phyloP scores from a whole-genome alignment of 37 sponge, comb jelly and placozoan genomes.

The Petrosia ficiformis region DNA sequence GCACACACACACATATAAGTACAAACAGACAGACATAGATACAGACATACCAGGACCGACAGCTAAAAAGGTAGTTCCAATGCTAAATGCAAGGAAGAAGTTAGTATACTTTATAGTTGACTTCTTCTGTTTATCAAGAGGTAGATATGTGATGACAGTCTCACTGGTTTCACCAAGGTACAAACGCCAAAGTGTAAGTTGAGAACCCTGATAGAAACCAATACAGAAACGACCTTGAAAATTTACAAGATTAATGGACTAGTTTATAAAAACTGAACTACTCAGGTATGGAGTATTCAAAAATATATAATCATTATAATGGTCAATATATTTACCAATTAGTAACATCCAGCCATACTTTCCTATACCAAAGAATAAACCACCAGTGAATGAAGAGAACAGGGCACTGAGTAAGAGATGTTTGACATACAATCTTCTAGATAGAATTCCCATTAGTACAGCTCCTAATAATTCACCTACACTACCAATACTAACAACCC shows the following conservation, averaged over 20 bases:
- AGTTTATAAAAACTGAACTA: conserved; percentile 26
- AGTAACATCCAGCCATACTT: conserved; percentile 46
- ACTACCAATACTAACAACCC: conserved; percentile 22
- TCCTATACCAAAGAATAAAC: conserved; percentile 28
- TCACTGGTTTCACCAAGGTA: conserved; percentile 51
- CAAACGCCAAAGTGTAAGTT: background rate
- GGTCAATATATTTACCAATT: background rate
- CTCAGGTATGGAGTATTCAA: background rate
- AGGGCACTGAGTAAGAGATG: conserved; percentile 7
- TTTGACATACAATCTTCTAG: conserved; percentile 8
- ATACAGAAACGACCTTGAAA: too few relatives aligned
- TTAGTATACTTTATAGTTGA: conserved; percentile 42
- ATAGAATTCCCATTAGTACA: conserved; percentile 2
- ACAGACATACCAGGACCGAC: conserved; percentile 27
- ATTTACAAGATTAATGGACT: too few relatives aligned
- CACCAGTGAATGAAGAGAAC: background rate
- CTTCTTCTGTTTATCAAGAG: conserved; percentile 15
- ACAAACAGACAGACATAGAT: too few relatives aligned
- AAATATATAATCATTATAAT: background rate
- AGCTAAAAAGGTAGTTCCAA: conserved; percentile 1
- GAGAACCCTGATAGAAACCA: conserved; percentile 22
- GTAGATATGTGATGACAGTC: conserved; percentile 4
- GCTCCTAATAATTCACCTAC: conserved; percentile 38
- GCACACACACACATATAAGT: too few relatives aligned
- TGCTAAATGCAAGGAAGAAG: conserved; percentile 27